Conservation (phyloP, 1,140 invertebrate species). For the Pseudomyrmex pallidus region DNA sequence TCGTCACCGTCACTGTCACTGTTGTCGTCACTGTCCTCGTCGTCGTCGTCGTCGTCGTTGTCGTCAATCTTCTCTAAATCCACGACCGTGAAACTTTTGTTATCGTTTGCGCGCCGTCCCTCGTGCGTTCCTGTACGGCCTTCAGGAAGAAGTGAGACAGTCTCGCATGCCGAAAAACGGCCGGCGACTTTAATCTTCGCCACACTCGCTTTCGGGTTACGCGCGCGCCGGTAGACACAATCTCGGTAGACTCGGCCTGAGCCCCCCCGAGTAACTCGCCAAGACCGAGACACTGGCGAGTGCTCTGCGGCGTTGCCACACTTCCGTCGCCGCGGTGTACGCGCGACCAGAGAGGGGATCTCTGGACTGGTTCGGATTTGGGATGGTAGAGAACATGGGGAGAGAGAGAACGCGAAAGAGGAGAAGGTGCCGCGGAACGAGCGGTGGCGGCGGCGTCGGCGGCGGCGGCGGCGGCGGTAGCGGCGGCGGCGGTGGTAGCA, state of each 20-base stretch:
- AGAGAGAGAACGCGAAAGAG: conserved; percentile 67
- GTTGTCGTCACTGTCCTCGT: not conserved
- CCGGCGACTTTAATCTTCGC: conserved; percentile 77
- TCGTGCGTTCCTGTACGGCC: conserved; percentile 65
- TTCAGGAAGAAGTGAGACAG: conserved; percentile 70
- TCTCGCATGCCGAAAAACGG: conserved; percentile 74
- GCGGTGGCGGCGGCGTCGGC: conserved; percentile 55
- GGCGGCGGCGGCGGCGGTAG: not conserved
- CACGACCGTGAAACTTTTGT: conserved; percentile 63
- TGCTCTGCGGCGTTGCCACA: conserved; percentile 80
- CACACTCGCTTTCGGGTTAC: conserved; percentile 81
- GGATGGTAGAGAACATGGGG: conserved; percentile 72
- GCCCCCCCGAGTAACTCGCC: conserved; percentile 80
- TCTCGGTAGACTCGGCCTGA: conserved; percentile 83
- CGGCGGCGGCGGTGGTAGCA: not conserved
- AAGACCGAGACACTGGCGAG: conserved; percentile 81
- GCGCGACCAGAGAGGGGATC: conserved; percentile 74
- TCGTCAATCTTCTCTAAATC: conserved; percentile 41
- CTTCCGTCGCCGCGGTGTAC: conserved; percentile 74
- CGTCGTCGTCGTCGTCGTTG: conserved; percentile 47
- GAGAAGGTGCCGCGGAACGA: conserved; percentile 68
- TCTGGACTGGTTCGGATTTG: conserved; percentile 79
- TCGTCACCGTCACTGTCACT: not conserved
- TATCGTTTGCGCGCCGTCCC: conserved; percentile 48
- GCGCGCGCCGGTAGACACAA: conserved; percentile 83